Evolutionary conservation across 2,888 invertebrate genomes (phyloP).

Genomic region (Pachycephus smyrnensis): DNA sequence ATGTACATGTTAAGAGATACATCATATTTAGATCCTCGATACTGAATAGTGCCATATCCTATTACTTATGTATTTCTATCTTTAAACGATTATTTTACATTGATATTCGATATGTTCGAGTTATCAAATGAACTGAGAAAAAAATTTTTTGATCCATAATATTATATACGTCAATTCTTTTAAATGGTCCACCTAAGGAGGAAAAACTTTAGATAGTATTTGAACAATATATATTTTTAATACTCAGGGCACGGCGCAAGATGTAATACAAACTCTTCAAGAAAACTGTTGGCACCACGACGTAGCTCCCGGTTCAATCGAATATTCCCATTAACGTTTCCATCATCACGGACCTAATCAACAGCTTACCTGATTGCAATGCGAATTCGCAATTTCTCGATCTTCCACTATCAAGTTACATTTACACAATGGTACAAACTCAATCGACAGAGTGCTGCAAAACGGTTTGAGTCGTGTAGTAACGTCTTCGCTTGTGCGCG

Average conservation of each 20-base stretch:
- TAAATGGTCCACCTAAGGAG: too few species aligned
- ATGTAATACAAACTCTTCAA: too few species aligned
- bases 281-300: background rate
- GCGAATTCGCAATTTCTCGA: constrained; percentile 20
- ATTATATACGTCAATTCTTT: too few species aligned
- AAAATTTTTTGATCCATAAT: too few species aligned
- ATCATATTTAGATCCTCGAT: background rate
- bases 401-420: constrained; percentile 11
- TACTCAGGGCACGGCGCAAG: too few species aligned
- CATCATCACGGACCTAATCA: background rate
- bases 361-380: constrained; percentile 42
- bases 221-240: too few species aligned
- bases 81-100: background rate
- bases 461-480: background rate
- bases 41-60: background rate
- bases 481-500: constrained; percentile 61
- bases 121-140: background rate
- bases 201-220: too few species aligned
- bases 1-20: background rate
- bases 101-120: background rate
- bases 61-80: background rate
- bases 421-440: constrained; percentile 8
- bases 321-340: background rate
- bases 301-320: background rate
- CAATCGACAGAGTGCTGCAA: background rate